Percentiles rank a stretch among this genome's conserved stretches.
These are phyloP conservation scores for Agriopis marginaria DNA, from an alignment of 2,888 invertebrate species.

Conservation along the genomic window DNA sequence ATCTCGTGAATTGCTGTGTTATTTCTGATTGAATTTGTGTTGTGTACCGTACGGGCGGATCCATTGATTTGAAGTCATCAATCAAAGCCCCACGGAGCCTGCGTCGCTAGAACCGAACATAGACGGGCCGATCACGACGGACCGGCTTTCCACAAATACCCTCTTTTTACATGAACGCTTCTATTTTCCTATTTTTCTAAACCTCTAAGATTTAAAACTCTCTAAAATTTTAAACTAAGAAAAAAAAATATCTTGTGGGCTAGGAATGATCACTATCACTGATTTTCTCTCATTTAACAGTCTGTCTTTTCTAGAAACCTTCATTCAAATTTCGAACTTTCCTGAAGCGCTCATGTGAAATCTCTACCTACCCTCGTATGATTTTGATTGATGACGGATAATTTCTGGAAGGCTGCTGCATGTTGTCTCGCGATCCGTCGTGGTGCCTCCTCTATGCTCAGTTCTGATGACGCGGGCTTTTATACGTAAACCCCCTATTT, in stretches of 20 bases:
- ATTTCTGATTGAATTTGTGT: slow-evolving; percentile 11
- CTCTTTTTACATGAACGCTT: slow-evolving; percentile 25
- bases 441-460: slow-evolving; percentile 84
- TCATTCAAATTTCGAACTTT: slow-evolving; percentile 3
- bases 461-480: slow-evolving; percentile 82
- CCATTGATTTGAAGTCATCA: slow-evolving; percentile 86
- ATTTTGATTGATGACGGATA: slow-evolving; percentile 84
- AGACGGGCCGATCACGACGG: slow-evolving; percentile 76
- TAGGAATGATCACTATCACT: background rate
- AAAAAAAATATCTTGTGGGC: too few species aligned
- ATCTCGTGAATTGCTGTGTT: slow-evolving; percentile 6
- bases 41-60: slow-evolving; percentile 66
- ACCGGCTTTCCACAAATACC: slow-evolving; percentile 62
- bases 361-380: slow-evolving; percentile 28
- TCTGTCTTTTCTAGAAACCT: too few species aligned
- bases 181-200: slow-evolving; percentile 2
- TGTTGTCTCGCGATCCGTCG: slow-evolving; percentile 67
- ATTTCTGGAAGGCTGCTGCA: slow-evolving; percentile 74
- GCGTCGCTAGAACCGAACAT: slow-evolving; percentile 83
- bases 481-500: slow-evolving; percentile 43
- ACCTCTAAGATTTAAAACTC: background rate
- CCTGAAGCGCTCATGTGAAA: slow-evolving; percentile 61
- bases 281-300: too few species aligned
- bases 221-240: too few species aligned
- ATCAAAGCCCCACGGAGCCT: slow-evolving; percentile 77